Evolutionary conservation across 2,888 invertebrate genomes (phyloP), one percentile per base, ranked within the genome.

Genomic region (Synergus japonicus): DNA sequence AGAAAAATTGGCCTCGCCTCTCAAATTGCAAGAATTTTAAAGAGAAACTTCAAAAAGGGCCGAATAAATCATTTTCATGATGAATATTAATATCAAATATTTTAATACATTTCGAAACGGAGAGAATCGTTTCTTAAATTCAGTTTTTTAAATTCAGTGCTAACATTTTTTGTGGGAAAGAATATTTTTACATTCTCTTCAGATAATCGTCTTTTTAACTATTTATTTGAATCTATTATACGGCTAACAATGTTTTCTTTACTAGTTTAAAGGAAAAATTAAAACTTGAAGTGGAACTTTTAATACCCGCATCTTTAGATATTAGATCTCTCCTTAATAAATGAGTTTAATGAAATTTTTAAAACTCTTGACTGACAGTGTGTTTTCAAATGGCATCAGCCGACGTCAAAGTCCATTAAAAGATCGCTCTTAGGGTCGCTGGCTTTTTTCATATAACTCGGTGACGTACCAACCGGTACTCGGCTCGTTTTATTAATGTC

Each of bases 401-500:
- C 54, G 76, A 81, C 81, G 82, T 86, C 82, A 82, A 83, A 78
- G 82, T 83, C 83, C 80, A 84, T 85, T 85, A 85, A 79, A 78
- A 78, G 77, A 79, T 82, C 80, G 80, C 81, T 81, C 84, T 77
- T 76, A 18, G 77, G 80, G 78, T 77, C 76, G 65, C 79, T n/a
- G 64, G 18, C 77, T 79, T 80, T 76, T 69, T 78, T 67, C 81
- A 80, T 80, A 83, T 84, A 85, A 82, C 83, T 82, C 83, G 83
- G 83, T 86, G 85, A 86, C 87, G 86, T 85, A 83, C 83, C 83
- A 84, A 82, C 84, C 82, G 84, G 86, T 85, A 83, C 86, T 84
- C 83, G 66, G 85, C 86, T 86, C 88, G 87, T 91, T 90, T 91
- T 89, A 91, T 91, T 90, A 90, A 91, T 89, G 89, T 88, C 89